phyloP scores from a whole-genome alignment of 1,140 invertebrate genomes.

The Leptinotarsa lineolata region DNA sequence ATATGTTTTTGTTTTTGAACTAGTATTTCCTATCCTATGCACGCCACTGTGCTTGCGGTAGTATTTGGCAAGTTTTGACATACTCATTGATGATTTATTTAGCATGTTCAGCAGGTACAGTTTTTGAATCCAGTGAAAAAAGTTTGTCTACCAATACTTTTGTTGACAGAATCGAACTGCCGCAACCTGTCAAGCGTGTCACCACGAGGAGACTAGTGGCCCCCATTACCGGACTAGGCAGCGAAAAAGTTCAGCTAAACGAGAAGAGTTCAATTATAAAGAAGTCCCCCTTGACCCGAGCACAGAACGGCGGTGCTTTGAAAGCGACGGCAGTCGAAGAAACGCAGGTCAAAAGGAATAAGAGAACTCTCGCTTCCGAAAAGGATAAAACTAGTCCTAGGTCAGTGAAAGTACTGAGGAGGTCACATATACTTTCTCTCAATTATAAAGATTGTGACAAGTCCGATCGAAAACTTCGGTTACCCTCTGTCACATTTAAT shows the following conservation, averaged over 20 bases:
- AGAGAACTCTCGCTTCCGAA: constrained; percentile 48
- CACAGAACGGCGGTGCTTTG: constrained; percentile 31
- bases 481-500: constrained; percentile 44
- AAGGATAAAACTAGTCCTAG: constrained; percentile 51
- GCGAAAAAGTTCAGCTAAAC: constrained; percentile 34
- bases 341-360: constrained; percentile 47
- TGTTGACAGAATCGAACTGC: constrained; percentile 52
- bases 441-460: constrained; percentile 39
- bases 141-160: constrained; percentile 37
- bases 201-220: constrained; percentile 34
- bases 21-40: too few relatives aligned
- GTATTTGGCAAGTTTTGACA: too few relatives aligned
- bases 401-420: constrained; percentile 51
- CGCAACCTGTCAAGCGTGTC: constrained; percentile 31
- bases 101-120: constrained; percentile 41
- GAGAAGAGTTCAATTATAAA: constrained; percentile 31
- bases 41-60: too few relatives aligned
- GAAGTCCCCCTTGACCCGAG: constrained; percentile 12
- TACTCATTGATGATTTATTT: constrained; percentile 1
- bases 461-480: constrained; percentile 34
- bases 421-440: constrained; percentile 39
- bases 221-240: constrained; percentile 27
- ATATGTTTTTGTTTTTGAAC: too few relatives aligned
- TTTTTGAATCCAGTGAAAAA: constrained; percentile 31
- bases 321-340: constrained; percentile 29